A percentile compares a stretch with the other conserved stretches of the same genome.
These are phyloP conservation scores for Apeltes quadracus DNA, from an alignment of 2,113 vertebrate species.

Conservation along the genomic window DNA sequence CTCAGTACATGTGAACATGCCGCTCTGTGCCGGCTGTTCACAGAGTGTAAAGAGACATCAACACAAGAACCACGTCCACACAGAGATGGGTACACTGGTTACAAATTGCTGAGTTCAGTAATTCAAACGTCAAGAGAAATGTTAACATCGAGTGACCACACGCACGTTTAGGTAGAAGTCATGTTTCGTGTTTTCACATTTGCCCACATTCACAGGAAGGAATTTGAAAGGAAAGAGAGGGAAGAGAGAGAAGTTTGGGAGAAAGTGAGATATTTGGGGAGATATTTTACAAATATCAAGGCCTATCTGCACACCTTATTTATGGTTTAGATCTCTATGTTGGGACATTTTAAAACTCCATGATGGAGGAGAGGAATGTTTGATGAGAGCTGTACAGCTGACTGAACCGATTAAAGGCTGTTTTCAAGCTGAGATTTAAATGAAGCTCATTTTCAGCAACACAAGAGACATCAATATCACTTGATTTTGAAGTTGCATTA, in stretches of 20 bases:
- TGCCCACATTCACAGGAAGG: constrained; percentile 61
- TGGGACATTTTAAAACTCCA: constrained; percentile 1
- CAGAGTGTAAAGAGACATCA: constrained; percentile 44
- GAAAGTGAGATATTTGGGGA: constrained; percentile 3
- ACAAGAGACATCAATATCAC: constrained; percentile 2
- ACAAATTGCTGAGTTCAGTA: constrained; percentile 67
- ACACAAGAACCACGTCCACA: constrained; percentile 63
- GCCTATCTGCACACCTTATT: not conserved
- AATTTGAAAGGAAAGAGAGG: constrained; percentile 36
- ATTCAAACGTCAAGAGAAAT: constrained; percentile 48
- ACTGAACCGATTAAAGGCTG: not conserved
- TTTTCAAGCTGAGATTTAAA: constrained; percentile 16
- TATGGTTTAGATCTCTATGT: not conserved
- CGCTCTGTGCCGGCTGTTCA: constrained; percentile 53
- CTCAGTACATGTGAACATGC: not conserved
- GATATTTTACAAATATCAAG: not conserved
- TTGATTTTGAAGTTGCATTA: not conserved
- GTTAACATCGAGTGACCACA: constrained; percentile 62
- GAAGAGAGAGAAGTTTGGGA: not conserved
- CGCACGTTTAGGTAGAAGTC: constrained; percentile 8
- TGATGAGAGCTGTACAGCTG: not conserved
- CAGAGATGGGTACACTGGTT: constrained; percentile 53
- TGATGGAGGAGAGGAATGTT: not conserved
- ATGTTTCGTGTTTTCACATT: constrained; percentile 31
- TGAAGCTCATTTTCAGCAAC: constrained; percentile 1